phyloP scores from a whole-genome alignment of 2,797 vertebrate genomes.

The Chiloscyllium punctatum region DNA sequence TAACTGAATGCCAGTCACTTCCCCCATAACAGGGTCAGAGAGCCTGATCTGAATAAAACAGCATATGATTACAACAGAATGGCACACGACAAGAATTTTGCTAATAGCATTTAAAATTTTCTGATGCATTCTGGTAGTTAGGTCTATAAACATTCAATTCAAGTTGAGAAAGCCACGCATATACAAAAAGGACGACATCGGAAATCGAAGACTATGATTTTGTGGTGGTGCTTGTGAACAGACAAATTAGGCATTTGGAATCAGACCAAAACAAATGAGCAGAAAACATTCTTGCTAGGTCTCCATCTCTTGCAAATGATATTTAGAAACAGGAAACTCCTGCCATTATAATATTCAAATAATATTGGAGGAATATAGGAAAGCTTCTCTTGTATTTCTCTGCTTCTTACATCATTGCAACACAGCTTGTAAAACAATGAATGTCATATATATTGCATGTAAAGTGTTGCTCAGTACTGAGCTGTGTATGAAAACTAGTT shows the following conservation, averaged over 20 bases:
- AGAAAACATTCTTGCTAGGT: not conserved
- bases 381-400: not conserved
- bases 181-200: not conserved
- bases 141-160: not conserved
- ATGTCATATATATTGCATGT: not conserved
- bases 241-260: not conserved
- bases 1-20: not conserved
- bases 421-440: not conserved
- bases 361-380: no score
- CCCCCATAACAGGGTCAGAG: not conserved
- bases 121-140: not conserved
- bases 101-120: not conserved
- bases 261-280: not conserved
- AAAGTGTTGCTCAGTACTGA: no score
- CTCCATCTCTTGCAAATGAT: not conserved
- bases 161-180: not conserved
- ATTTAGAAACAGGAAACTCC: not conserved
- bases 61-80: not conserved
- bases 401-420: not conserved
- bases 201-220: not conserved
- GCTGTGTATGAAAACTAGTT: no score
- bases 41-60: not conserved
- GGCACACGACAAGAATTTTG: not conserved
- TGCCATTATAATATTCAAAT: not conserved
- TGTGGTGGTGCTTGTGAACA: not conserved